Evolutionary conservation across 2,113 vertebrate genomes (phyloP).

Genomic region (Erinaceus europaeus): DNA sequence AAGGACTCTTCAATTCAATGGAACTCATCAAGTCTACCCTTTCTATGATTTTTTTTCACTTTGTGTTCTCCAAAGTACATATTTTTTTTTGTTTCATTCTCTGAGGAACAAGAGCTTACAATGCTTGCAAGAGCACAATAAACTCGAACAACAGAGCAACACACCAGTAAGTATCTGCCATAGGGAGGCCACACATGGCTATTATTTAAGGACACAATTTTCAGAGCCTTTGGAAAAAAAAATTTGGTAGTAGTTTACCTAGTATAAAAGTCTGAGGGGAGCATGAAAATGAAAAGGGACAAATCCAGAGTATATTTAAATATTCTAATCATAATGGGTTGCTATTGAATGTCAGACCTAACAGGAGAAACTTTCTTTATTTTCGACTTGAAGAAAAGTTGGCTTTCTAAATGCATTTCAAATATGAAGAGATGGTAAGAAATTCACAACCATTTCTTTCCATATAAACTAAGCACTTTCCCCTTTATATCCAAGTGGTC

Average conservation of each 20-base stretch:
- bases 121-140: constrained; percentile 41
- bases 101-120: background rate
- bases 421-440: background rate
- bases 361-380: background rate
- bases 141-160: background rate
- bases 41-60: constrained; percentile 51
- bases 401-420: background rate
- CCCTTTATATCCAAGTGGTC: background rate
- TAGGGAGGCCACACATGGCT: accelerated
- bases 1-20: constrained; percentile 48
- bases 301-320: constrained; percentile 27
- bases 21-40: constrained; percentile 62
- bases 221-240: background rate
- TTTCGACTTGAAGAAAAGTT: constrained; percentile 10
- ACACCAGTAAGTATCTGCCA: background rate
- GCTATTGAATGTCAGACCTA: background rate
- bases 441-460: background rate
- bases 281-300: constrained; percentile 30
- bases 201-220: background rate
- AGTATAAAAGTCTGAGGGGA: background rate
- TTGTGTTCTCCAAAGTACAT: constrained; percentile 36
- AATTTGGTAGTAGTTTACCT: background rate
- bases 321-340: background rate
- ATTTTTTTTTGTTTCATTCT: constrained; percentile 65
- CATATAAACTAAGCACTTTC: background rate